Evolutionary conservation across 64 coral and sea anemone species (phyloP).

Genomic region (Dendronephthya gigantea): DNA sequence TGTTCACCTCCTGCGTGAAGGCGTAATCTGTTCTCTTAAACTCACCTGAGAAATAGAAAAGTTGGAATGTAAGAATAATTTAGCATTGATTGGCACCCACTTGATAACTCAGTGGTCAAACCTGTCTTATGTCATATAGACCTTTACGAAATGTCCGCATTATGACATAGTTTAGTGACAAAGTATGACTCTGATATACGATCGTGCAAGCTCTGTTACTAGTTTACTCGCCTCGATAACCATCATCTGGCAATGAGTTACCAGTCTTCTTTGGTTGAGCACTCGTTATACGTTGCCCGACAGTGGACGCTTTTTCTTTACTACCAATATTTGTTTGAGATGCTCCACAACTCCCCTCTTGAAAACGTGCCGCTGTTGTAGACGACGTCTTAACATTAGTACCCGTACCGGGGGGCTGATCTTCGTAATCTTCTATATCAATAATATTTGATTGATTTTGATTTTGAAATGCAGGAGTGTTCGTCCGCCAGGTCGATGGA

Average conservation of each 20-base stretch:
- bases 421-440: not conserved
- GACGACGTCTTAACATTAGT: not conserved
- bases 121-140: no score
- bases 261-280: not conserved
- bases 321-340: not conserved
- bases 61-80: not conserved
- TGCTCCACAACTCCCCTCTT: not conserved
- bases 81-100: no score
- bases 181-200: no score
- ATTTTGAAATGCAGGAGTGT: not conserved
- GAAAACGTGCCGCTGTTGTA: not conserved
- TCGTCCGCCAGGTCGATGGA: not conserved
- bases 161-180: no score
- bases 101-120: no score
- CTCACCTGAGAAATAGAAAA: constrained; percentile 39
- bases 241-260: not conserved
- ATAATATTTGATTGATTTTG: not conserved
- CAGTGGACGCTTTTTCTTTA: not conserved
- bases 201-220: not conserved
- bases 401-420: not conserved
- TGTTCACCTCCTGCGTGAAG: constrained; percentile 68
- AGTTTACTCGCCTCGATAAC: not conserved
- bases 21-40: constrained; percentile 55
- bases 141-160: no score
- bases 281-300: not conserved